Percentiles rank a stretch among this genome's conserved stretches.
Evolutionary conservation across 2,797 vertebrate species (phyloP).

Genomic region (Acanthurus lineatus): DNA sequence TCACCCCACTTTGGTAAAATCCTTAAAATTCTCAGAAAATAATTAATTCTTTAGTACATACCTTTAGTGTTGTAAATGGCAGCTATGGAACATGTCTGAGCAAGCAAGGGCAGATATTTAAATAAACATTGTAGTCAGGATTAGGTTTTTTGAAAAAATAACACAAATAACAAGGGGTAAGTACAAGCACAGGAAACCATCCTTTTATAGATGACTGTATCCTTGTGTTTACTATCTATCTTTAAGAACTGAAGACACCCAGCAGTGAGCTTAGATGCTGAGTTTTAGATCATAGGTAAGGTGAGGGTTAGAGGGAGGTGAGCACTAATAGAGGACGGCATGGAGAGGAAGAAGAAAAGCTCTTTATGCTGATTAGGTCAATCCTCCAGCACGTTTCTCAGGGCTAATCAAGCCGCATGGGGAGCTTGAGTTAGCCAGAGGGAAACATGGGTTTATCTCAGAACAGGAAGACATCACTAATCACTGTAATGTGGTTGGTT

Average conservation of each 20-base stretch:
- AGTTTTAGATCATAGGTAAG: conserved; percentile 19
- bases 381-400: conserved; percentile 71
- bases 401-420: conserved; percentile 36
- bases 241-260: background rate
- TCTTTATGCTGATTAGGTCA: conserved; percentile 77
- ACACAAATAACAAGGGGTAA: background rate
- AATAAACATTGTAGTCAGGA: no score
- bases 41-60: no score
- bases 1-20: no score
- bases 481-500: conserved; percentile 61
- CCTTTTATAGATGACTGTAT: background rate
- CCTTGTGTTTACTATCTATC: background rate
- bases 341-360: conserved; percentile 63
- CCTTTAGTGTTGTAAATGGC: no score
- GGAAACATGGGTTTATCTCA: conserved; percentile 50
- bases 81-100: no score
- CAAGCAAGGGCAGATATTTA: no score
- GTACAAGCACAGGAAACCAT: background rate
- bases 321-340: conserved; percentile 30
- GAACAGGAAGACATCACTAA: conserved; percentile 46
- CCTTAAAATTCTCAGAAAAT: no score
- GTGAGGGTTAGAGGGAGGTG: conserved; percentile 19
- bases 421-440: conserved; percentile 40
- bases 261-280: background rate
- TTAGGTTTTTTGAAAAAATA: no score